Evolutionary conservation across 2,797 vertebrate species (phyloP).

Genomic region (Poeciliopsis gracilis): DNA sequence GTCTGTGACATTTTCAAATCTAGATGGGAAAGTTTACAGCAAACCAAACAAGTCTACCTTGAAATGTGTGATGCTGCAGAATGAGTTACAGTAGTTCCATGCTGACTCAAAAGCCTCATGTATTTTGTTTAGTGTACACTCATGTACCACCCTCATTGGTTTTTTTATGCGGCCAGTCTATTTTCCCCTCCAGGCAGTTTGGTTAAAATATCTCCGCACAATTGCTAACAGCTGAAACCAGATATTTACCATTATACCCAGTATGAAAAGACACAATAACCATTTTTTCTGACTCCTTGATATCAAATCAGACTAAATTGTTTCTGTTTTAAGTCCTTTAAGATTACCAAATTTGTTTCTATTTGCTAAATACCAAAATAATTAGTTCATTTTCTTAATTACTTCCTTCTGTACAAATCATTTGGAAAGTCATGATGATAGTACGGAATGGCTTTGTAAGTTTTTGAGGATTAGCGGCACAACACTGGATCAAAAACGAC

Average conservation of each 20-base stretch:
- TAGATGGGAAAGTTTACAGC: not conserved
- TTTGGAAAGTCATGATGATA: not conserved
- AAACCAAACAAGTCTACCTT: not conserved
- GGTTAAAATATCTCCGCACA: not conserved
- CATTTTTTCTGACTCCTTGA: not conserved
- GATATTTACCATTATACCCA: not conserved
- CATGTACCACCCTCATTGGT: not conserved
- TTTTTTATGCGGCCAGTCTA: not conserved
- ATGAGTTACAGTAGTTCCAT: not conserved
- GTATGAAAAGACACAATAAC: not conserved
- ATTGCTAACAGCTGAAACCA: not conserved
- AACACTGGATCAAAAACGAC: not conserved
- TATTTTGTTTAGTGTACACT: not conserved
- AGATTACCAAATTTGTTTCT: not conserved
- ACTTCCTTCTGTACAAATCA: not conserved
- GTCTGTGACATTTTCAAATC: slow-evolving; percentile 1
- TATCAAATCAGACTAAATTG: not conserved
- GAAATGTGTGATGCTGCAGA: not conserved
- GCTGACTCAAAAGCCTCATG: slow-evolving; percentile 2
- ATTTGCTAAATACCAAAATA: not conserved
- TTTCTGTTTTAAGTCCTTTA: not conserved
- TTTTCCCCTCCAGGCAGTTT: not conserved
- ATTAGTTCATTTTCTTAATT: not conserved
- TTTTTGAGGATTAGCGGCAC: not conserved
- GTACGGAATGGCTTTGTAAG: not conserved